phyloP scores from a whole-genome alignment of 1,140 invertebrate species.

The Neocloeon triangulifer region DNA sequence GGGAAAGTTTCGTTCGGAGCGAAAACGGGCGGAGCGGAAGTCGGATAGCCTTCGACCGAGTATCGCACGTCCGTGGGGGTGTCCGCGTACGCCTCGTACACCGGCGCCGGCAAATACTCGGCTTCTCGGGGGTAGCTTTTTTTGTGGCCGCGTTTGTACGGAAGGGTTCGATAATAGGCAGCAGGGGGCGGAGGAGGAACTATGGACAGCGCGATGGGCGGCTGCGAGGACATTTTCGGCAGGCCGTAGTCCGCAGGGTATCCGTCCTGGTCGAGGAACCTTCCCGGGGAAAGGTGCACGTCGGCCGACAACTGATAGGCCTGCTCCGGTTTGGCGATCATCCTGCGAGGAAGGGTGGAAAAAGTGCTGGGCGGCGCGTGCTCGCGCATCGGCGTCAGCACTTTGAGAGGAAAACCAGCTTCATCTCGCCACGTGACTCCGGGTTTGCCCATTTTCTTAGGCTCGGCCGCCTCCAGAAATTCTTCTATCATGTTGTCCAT shows the following conservation, averaged over 20 bases:
- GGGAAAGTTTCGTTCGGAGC: constrained; percentile 20
- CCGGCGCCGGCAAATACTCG: constrained; percentile 28
- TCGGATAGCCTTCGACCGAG: constrained; percentile 55
- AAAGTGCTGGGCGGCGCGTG: not conserved
- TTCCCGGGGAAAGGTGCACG: constrained; percentile 38
- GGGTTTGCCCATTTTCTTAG: constrained; percentile 16
- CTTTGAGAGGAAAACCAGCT: no score
- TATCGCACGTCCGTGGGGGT: constrained; percentile 38
- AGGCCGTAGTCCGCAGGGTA: constrained; percentile 59
- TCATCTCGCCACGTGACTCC: constrained; percentile 18
- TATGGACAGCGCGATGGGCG: constrained; percentile 20
- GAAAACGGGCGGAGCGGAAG: constrained; percentile 14
- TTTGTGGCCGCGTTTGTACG: constrained; percentile 36
- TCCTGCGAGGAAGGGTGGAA: constrained; percentile 15
- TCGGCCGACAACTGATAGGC: constrained; percentile 35
- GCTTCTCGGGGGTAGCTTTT: constrained; percentile 34
- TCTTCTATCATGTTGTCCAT: constrained; percentile 11
- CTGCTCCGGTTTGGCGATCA: constrained; percentile 19
- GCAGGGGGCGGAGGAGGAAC: constrained; percentile 17
- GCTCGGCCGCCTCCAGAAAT: constrained; percentile 2
- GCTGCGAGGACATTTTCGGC: constrained; percentile 30
- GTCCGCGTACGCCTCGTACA: constrained; percentile 8
- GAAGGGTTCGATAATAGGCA: constrained; percentile 39
- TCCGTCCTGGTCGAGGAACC: constrained; percentile 45
- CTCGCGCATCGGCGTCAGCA: no score